Conservation (phyloP, 2,888 invertebrate species). For the Caenorhabditis panamensis region DNA sequence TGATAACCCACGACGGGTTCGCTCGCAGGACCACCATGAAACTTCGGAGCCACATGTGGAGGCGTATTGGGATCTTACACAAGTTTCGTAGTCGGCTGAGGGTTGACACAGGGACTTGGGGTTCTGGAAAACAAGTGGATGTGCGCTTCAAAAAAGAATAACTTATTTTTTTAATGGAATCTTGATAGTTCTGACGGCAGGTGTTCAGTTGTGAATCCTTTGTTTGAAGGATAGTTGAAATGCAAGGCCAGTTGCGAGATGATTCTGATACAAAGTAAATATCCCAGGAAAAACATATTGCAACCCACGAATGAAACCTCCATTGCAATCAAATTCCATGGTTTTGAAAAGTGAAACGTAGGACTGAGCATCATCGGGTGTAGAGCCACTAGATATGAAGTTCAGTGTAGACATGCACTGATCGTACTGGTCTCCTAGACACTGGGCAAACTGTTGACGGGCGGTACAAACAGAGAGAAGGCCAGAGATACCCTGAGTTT, state of each 20-base stretch:
- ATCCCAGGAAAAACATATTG: no score
- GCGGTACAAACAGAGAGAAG: constrained; percentile 59
- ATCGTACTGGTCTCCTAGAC: constrained; percentile 61
- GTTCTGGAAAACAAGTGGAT: constrained; percentile 1
- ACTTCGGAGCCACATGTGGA: constrained; percentile 35
- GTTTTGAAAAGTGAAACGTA: constrained; percentile 60
- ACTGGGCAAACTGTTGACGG: constrained; percentile 60
- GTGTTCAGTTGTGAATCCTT: constrained; percentile 7
- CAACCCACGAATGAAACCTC: constrained; percentile 62
- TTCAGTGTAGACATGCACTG: constrained; percentile 58
- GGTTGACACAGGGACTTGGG: constrained; percentile 24
- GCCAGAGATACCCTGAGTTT: constrained; percentile 53
- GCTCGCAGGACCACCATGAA: constrained; percentile 67
- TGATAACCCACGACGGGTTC: constrained; percentile 57
- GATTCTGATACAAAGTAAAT: constrained; percentile 15
- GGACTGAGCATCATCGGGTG: constrained; percentile 34
- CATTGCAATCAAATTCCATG: constrained; percentile 65
- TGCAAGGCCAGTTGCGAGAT: constrained; percentile 29
- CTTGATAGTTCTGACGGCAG: constrained; percentile 26
- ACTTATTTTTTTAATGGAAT: constrained; percentile 5
- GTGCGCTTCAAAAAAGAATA: background rate
- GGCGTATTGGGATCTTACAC: constrained; percentile 22
- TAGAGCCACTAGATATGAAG: constrained; percentile 55
- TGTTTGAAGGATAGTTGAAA: constrained; percentile 23
- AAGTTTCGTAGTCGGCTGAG: constrained; percentile 34